Conservation (phyloP, 2,888 invertebrate genomes). For the Drosophila niveifrons region DNA sequence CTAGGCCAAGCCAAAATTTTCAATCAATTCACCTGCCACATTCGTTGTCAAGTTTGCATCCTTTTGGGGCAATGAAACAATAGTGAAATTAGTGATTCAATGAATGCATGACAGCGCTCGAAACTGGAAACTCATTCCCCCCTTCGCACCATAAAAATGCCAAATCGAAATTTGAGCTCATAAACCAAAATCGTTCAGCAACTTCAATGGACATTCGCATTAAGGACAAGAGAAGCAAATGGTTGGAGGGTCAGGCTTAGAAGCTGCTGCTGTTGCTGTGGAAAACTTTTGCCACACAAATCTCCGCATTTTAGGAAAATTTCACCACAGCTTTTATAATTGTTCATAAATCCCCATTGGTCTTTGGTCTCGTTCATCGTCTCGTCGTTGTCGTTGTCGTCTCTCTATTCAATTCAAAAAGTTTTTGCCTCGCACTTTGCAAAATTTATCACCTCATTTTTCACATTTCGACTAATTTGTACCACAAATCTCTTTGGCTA, state of each 20-base stretch:
- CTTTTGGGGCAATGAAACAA: slow-evolving; percentile 34
- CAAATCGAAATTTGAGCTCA: slow-evolving; percentile 30
- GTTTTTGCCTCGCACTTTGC: slow-evolving; percentile 46
- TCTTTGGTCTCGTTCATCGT: slow-evolving; percentile 16
- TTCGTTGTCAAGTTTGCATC: slow-evolving; percentile 19
- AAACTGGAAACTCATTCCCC: slow-evolving; percentile 14
- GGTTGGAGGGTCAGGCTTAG: slow-evolving; percentile 11
- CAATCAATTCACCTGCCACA: slow-evolving; percentile 23
- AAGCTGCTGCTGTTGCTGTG: slow-evolving; percentile 42
- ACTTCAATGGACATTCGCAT: slow-evolving; percentile 48
- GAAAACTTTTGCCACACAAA: slow-evolving; percentile 52
- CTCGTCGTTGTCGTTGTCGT: not conserved
- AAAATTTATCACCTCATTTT: slow-evolving; percentile 72
- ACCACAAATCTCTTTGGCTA: slow-evolving; percentile 59
- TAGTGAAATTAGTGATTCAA: slow-evolving; percentile 55
- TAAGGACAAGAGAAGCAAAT: not conserved
- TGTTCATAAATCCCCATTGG: slow-evolving; percentile 52
- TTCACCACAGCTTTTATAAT: slow-evolving; percentile 60
- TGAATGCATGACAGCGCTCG: slow-evolving; percentile 49
- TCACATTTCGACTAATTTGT: slow-evolving; percentile 71
- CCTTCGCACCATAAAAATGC: slow-evolving; percentile 4
- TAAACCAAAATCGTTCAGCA: slow-evolving; percentile 42
- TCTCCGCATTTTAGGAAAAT: slow-evolving; percentile 41
- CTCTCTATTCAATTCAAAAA: slow-evolving; percentile 55
- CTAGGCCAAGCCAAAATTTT: not conserved